Base-by-base conservation (phyloP, 2,113 vertebrate genomes). In the Psittacula cyanocephala region DNA sequence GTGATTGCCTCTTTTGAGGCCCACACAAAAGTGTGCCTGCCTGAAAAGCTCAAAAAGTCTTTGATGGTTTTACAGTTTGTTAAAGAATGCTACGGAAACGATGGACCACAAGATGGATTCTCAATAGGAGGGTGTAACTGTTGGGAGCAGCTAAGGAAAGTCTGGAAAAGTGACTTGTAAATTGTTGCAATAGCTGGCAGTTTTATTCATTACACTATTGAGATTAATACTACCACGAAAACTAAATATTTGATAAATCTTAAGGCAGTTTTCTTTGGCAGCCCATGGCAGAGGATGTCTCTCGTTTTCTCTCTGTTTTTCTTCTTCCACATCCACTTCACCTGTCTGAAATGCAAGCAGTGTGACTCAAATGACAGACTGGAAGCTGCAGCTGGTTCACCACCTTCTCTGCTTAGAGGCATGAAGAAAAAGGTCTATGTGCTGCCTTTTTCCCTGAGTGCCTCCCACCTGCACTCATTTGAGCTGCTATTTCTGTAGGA, bases 281-380 rank as follows among this genome's bases (percentile, higher is more conserved):
- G 46, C 3, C 20, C 44, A 3, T 1, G 2, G 12, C 22, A 55
- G 55, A 0, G 2, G 17, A 62, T 15, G 8, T 44, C 17, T 28
- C 13, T 49, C 1, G 0, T 47, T 44, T 81, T 65, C 33, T 62
- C 31, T 60, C 23, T 88, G 17, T 29, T 55, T 75, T 84, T 62
- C 17, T 28, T 82, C 17, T 70, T 57, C 35, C 14, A 29, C 20
- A 37, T 43, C 33, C 2, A 1, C 65, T 92, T 78, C n/a, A 90
- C 35, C n/a, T 72, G 17, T 35, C 25, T 59, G 33, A 93, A 81
- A 70, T 39, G 20, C 37, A 35, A 47, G 25, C 33, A 46, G 37
- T 7, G 44, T 27, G 57, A 52, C 59, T 24, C 50, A 27, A 39
- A 16, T 8, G 57, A 13, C 39, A 52, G 37, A 29, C 31, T 39